Evolutionary conservation across 2,797 vertebrate genomes (phyloP), one percentile per base, ranked within the genome.

Genomic region (Taenioides sp.): DNA sequence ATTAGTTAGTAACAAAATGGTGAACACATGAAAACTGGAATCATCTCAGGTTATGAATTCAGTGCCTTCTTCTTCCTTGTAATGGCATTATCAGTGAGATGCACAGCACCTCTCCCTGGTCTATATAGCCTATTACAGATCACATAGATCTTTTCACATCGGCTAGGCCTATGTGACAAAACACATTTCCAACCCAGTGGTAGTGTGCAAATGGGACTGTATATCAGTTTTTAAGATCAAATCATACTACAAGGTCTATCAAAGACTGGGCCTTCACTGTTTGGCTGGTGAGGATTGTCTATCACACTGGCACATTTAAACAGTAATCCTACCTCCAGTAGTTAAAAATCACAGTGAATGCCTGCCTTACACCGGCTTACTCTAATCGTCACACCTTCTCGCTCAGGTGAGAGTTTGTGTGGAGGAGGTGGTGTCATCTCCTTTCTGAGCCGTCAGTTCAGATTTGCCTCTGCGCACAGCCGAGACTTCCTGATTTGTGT

Each of bases 401-500:
- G 67, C 76, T 74, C 72, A 81, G 76, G 60, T 72, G 73, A 2
- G 69, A 76, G 67, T 81, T 81, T 68, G 47, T 78, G 64, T 67
- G 68, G 77, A 76, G 79, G 69, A 80, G 71, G 71, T 71, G 62
- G 78, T 87, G 86, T 87, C 88, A 82, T 91, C 86, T 81, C 75
- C 18, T 73, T 73, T 85, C 84, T 71, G 54, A 78, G 73, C 85
- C 80, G 75, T 90, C 86, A 58, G 70, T 84, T 91, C 78, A 64
- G 86, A 88, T 91, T 88, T 91, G 79, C 79, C 79, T 83, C 75
- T 20, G 20, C 75, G 82, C 69, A 34, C 76, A 82, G 12, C 71
- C 69, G 69, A 86, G 87, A 87, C 82, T 88, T 89, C 85, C 84
- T 92, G 86, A 92, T 92, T 91, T 86, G 89, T 92, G 85, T 91